Evolutionary conservation across 2,797 vertebrate species (phyloP), one percentile per base, ranked within the genome.

Genomic region (Mionectes olivaceus): DNA sequence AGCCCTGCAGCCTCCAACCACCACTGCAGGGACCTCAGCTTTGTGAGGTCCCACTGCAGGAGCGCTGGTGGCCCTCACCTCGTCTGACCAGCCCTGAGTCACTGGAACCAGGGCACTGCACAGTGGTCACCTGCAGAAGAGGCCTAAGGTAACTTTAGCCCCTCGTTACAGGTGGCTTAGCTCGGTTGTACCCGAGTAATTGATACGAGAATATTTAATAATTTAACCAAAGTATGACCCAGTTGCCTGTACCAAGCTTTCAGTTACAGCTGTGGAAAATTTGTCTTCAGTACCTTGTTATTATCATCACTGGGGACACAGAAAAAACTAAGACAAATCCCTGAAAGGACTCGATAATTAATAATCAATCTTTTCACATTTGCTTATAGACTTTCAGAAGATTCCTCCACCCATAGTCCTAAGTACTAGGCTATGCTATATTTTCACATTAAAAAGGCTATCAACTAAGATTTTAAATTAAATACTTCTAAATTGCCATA

Each of bases 11-110:
- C 6, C 64, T 46, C 13, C 1, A 0, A 0, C 2, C 78, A 4
- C 11, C 0, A 0, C 43, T 1, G 10, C n/a, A 4, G 32, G 0
- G 13, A 16, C 3, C 1, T 3, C 8, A 11, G 52, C 11, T 19
- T 2, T 0, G 14, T 8, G n/a, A 16, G 23, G 8, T 53, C 22
- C 15, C 49, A 3, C 4, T 4, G 37, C 19, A 23, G 3, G 7
- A 7, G 33, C 0, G 2, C n/a, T 10, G n/a, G 6, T 0, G 35
- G 53, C 43, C 33, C 39, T 19, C 50, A 24, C n/a, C 70, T 56
- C 4, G 0, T 0, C 32, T 10, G 10, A 13, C 4, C 43, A 10
- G 59, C 35, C 43, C 2, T 1, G 17, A 33, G 30, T 4, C 67
- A 4, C 18, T 13, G 33, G 8, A 64, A 49, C 41, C 41, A 59